Conservation (phyloP, 2,888 invertebrate species). For the Hydrotaea cyrtoneurina region DNA sequence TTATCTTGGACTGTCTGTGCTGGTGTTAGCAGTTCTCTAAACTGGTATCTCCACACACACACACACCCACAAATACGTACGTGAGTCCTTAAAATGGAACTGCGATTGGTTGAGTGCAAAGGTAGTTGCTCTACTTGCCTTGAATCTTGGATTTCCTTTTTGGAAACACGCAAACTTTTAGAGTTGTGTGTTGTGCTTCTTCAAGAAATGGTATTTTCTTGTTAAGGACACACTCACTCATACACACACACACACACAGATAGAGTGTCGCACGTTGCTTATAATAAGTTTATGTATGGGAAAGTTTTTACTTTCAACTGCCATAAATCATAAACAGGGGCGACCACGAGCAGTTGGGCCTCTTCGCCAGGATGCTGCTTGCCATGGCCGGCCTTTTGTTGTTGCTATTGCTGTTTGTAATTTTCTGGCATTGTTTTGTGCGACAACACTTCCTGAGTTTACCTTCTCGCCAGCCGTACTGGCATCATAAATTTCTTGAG, state of each 20-base stretch:
- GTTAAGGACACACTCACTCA: slow-evolving; percentile 2
- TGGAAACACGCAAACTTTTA: slow-evolving; percentile 68
- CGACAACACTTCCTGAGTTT: slow-evolving; percentile 76
- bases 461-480: slow-evolving; percentile 68
- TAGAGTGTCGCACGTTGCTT: slow-evolving; percentile 22
- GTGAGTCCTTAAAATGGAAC: not conserved
- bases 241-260: too few relatives aligned
- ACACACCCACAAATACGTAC: not conserved
- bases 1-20: not conserved
- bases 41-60: not conserved
- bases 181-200: slow-evolving; percentile 60
- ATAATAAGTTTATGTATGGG: slow-evolving; percentile 22
- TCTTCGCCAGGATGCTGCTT: slow-evolving; percentile 40
- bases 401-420: slow-evolving; percentile 52
- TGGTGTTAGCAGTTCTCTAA: not conserved
- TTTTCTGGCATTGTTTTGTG: slow-evolving; percentile 75
- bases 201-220: slow-evolving; percentile 37
- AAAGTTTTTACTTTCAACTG: slow-evolving; percentile 62
- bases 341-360: slow-evolving; percentile 62
- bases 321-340: slow-evolving; percentile 69
- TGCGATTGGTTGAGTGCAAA: slow-evolving; percentile 37
- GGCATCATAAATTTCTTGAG: slow-evolving; percentile 66
- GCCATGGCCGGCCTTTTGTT: slow-evolving; percentile 31
- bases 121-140: slow-evolving; percentile 58
- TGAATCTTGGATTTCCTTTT: slow-evolving; percentile 61